Conservation (phyloP, 2,113 vertebrate genomes). For the Syngnathus scovelli region DNA sequence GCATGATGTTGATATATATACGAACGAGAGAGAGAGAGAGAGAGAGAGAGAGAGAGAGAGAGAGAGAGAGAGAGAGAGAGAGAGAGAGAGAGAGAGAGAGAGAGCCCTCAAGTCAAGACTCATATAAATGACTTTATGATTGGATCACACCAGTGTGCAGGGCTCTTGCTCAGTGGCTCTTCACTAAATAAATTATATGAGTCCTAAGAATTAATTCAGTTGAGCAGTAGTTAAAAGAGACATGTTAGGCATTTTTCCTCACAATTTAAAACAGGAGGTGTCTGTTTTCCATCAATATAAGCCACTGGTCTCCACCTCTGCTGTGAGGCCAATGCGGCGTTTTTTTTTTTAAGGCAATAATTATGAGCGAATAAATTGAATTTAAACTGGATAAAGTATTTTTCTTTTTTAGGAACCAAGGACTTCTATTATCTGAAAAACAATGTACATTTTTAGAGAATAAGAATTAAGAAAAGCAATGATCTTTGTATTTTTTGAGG, state of each 20-base stretch:
- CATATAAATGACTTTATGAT: constrained; percentile 4
- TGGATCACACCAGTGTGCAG: background rate
- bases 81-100: too few species aligned
- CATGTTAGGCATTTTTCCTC: background rate
- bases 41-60: too few species aligned
- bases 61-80: too few species aligned
- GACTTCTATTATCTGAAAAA: too few species aligned
- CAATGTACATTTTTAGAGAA: too few species aligned
- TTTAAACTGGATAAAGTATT: too few species aligned
- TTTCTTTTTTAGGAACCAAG: too few species aligned
- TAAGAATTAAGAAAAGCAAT: too few species aligned
- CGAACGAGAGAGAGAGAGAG: too few species aligned
- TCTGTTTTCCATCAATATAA: background rate
- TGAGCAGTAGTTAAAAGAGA: background rate
- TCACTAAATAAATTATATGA: constrained; percentile 1
- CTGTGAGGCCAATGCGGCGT: background rate
- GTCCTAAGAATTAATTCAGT: background rate
- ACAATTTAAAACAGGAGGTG: background rate
- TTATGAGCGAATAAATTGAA: too few species aligned
- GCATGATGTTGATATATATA: constrained; percentile 44
- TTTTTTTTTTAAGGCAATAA: too few species aligned
- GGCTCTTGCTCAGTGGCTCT: background rate
- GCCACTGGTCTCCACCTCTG: background rate
- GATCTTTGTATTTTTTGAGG: too few species aligned
- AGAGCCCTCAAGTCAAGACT: background rate